These are phyloP conservation scores for Gambusia affinis DNA, from an alignment of 2,113 vertebrate genomes.

Conservation along the genomic window DNA sequence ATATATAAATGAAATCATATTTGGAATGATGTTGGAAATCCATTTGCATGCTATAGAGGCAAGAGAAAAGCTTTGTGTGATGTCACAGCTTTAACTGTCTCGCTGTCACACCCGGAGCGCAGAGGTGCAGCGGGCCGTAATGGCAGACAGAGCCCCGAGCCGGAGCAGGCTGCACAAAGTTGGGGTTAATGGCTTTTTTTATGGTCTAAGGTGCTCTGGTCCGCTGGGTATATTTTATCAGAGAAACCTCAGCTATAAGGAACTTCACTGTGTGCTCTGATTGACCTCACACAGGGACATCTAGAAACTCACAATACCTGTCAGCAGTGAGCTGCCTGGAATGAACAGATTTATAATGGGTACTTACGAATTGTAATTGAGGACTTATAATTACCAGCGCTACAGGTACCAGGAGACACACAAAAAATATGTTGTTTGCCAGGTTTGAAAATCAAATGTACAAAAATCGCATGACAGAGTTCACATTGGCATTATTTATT, in stretches of 20 bases:
- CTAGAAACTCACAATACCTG: not conserved
- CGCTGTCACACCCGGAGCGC: slow-evolving; percentile 7
- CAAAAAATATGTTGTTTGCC: not conserved
- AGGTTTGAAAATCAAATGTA: too few species aligned
- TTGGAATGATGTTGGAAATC: too few species aligned
- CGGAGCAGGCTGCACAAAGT: not conserved
- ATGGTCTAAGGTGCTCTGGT: slow-evolving; percentile 25
- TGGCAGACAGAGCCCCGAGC: slow-evolving; percentile 27
- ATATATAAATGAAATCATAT: too few species aligned
- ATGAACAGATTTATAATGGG: not conserved
- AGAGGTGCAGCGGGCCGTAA: slow-evolving; percentile 5
- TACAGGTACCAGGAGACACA: not conserved
- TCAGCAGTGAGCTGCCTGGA: not conserved
- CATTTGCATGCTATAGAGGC: not conserved
- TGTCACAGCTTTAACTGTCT: slow-evolving; percentile 13
- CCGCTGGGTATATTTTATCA: slow-evolving; percentile 10
- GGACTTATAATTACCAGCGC: not conserved
- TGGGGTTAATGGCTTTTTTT: slow-evolving; percentile 36
- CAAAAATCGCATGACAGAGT: too few species aligned
- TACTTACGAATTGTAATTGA: not conserved
- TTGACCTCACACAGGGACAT: not conserved
- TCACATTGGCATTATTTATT: too few species aligned
- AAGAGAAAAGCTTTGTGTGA: not conserved
- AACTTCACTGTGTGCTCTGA: not conserved
- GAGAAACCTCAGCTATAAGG: not conserved